Evolutionary conservation across 2,113 vertebrate species (phyloP).

Genomic region (Triplophysa rosa): DNA sequence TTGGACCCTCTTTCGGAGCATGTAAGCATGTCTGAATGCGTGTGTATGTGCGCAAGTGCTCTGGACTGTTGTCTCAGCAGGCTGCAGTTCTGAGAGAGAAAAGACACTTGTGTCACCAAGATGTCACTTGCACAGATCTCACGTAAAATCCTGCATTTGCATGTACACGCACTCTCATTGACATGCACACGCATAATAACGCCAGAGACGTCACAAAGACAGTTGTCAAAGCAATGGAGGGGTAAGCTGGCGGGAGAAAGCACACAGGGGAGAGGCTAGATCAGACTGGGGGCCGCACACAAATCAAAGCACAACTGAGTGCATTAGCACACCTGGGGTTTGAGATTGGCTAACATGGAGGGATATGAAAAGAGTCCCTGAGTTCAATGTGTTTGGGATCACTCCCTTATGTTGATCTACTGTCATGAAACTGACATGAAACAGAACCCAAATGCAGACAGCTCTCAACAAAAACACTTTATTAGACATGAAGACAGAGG

Average conservation of each 20-base stretch:
- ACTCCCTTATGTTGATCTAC: constrained; percentile 33
- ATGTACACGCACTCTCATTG: constrained; percentile 37
- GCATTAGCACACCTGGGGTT: constrained; percentile 53
- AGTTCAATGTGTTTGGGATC: constrained; percentile 17
- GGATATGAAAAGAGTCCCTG: constrained; percentile 27
- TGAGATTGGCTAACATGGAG: not conserved
- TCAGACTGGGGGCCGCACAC: constrained; percentile 48
- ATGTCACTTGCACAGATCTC: constrained; percentile 39
- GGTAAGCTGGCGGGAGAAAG: constrained; percentile 11
- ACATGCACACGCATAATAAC: constrained; percentile 53
- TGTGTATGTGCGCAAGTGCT: constrained; percentile 39
- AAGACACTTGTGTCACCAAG: constrained; percentile 55
- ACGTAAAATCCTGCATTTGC: not conserved
- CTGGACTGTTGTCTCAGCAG: constrained; percentile 45
- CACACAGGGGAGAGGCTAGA: constrained; percentile 13
- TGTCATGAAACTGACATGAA: too few relatives aligned
- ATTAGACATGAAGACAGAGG: too few relatives aligned
- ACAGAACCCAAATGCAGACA: too few relatives aligned
- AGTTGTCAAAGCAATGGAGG: constrained; percentile 47
- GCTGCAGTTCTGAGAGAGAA: constrained; percentile 53
- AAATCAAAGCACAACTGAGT: constrained; percentile 49
- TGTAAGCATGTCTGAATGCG: constrained; percentile 27
- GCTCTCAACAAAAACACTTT: too few relatives aligned
- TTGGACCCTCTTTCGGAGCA: constrained; percentile 17
- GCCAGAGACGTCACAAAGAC: constrained; percentile 49